These are phyloP conservation scores for Spodoptera littoralis DNA, from an alignment of 2,888 invertebrate species.

Conservation along the genomic window DNA sequence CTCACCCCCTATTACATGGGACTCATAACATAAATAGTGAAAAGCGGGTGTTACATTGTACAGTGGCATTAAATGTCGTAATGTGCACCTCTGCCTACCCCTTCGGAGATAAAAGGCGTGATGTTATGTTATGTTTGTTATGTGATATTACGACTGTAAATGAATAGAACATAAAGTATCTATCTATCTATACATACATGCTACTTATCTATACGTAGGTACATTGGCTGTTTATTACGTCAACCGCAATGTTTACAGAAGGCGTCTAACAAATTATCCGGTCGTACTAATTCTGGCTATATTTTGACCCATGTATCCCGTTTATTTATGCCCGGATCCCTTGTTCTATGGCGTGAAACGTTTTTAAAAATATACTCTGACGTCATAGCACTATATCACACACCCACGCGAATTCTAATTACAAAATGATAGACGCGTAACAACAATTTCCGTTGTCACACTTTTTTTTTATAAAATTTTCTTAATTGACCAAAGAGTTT, in stretches of 20 bases:
- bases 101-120: no score
- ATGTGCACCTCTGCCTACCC: no score
- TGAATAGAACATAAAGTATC: conserved; percentile 22
- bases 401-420: conserved; percentile 40
- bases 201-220: conserved; percentile 7
- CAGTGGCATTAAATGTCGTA: no score
- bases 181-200: conserved; percentile 13
- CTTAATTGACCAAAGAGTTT: conserved; percentile 13
- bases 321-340: conserved; percentile 47
- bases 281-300: conserved; percentile 43
- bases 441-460: conserved; percentile 12
- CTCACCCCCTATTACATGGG: no score
- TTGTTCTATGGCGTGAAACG: conserved; percentile 39
- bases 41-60: no score
- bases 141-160: conserved; percentile 21
- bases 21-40: no score
- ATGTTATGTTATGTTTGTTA: no score
- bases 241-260: conserved; percentile 51
- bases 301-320: conserved; percentile 44
- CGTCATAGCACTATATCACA: conserved; percentile 35
- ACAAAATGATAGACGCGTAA: conserved; percentile 28
- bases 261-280: conserved; percentile 51
- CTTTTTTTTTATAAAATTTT: conserved; percentile 14
- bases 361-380: conserved; percentile 48
- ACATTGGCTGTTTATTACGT: conserved; percentile 36